Evolutionary conservation across 2,797 vertebrate species (phyloP), one percentile per base, ranked within the genome.

Genomic region (Sciaenops ocellatus): DNA sequence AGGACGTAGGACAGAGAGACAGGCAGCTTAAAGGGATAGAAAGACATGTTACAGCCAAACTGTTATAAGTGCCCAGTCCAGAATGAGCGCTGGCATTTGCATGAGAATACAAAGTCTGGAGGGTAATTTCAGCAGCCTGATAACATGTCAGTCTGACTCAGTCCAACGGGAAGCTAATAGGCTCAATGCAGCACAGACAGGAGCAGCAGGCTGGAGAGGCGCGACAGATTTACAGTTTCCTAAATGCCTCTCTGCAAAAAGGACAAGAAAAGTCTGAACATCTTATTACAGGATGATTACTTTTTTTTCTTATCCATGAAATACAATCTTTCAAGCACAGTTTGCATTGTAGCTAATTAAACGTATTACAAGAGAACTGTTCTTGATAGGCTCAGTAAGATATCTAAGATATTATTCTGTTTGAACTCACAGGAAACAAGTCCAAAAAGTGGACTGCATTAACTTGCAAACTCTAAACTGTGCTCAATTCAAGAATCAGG

Each of bases 21-120:
- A 3, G 56, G 66, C 56, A 57, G 47, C 16, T 72, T 38, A 17
- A 41, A 68, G 62, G n/a, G 17, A 28, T 1, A 47, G 38, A 46
- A 9, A 71, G 55, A 47, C 69, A 47, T 56, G 64, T 72, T 63
- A 68, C 65, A 74, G 75, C 12, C 34, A 51, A 69, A 38, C 62
- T 64, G 42, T n/a, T 68, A 54, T n/a, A 30, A 66, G 63, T 24
- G 42, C 30, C 69, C 52, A 26, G 52, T 50, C 79, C 62, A 78
- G 44, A 74, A 55, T 24, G 47, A 72, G 66, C n/a, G 1, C 38
- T 11, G 73, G 67, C 78, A 88, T 90, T 85, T 86, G 78, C 84
- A 89, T 89, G 80, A 87, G 65, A 86, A 89, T 80, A 73, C 26
- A 24, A 41, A 70, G 67, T 67, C 59, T 69, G 82, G 63, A 79